Evolutionary conservation across 2,113 vertebrate species (phyloP).

Genomic region (Psilopsiagon aurifrons): DNA sequence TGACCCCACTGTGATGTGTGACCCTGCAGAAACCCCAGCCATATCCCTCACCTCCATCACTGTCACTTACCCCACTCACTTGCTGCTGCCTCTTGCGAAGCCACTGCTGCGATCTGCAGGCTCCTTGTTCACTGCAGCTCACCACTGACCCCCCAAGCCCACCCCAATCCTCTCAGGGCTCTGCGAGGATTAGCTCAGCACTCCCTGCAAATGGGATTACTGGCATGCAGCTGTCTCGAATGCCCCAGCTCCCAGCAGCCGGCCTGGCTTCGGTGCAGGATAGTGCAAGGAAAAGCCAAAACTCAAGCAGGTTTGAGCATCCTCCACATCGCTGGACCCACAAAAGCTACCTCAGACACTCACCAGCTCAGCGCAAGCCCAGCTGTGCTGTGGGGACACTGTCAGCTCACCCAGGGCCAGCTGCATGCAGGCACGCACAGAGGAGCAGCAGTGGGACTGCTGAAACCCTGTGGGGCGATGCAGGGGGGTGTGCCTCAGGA

Average conservation of each 20-base stretch:
- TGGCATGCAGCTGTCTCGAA: neutral
- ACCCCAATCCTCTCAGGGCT: conserved; percentile 26
- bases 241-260: neutral
- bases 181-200: neutral
- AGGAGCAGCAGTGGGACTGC: neutral
- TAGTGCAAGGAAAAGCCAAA: neutral
- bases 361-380: rapidly evolving
- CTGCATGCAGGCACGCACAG: rapidly evolving
- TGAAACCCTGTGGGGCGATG: neutral
- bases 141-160: neutral
- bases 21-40: neutral
- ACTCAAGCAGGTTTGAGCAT: neutral
- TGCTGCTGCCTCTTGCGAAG: neutral
- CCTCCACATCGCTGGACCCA: neutral
- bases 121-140: neutral
- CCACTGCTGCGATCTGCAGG: rapidly evolving
- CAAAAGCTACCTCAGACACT: neutral
- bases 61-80: conserved; percentile 12
- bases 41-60: rapidly evolving
- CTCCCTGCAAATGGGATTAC: conserved; percentile 49
- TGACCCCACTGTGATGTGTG: rapidly evolving
- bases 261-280: rapidly evolving
- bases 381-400: rapidly evolving
- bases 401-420: rapidly evolving
- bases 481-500: neutral